Evolutionary conservation across 23 tunicate species (phyloP).

Genomic region (Clavelina lepadiformis): DNA sequence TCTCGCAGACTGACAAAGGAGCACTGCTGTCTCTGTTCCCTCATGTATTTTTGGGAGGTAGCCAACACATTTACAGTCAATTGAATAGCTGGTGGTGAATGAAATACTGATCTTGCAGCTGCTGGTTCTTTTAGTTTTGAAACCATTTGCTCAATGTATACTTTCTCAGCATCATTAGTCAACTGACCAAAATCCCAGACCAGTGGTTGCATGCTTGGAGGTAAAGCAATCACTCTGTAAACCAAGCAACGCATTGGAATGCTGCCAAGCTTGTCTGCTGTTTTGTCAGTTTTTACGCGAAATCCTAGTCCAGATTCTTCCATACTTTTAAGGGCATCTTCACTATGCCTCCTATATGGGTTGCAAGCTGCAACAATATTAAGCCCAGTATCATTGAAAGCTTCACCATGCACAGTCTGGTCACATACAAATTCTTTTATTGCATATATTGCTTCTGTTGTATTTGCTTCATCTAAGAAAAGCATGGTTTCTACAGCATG

Average conservation of each 20-base stretch:
- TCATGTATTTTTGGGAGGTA: slow-evolving; percentile 48
- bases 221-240: slow-evolving; percentile 74
- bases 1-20: slow-evolving; percentile 81
- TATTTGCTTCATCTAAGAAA: slow-evolving; percentile 77
- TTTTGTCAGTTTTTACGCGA: slow-evolving; percentile 46
- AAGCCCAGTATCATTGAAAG: slow-evolving; percentile 20
- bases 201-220: slow-evolving; percentile 85
- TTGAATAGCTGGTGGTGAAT: neutral
- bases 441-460: slow-evolving; percentile 78
- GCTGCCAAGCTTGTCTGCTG: slow-evolving; percentile 45
- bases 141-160: slow-evolving; percentile 70
- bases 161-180: slow-evolving; percentile 31
- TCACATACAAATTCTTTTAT: slow-evolving; percentile 85
- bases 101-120: no score
- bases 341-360: slow-evolving; percentile 50
- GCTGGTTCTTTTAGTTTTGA: neutral
- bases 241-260: slow-evolving; percentile 79
- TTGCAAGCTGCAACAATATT: slow-evolving; percentile 67
- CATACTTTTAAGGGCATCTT: slow-evolving; percentile 49
- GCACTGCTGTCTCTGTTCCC: slow-evolving; percentile 39
- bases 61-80: slow-evolving; percentile 38
- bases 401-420: slow-evolving; percentile 43
- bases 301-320: slow-evolving; percentile 83
- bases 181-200: slow-evolving; percentile 88
- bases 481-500: slow-evolving; percentile 37